A percentile compares a stretch with the other conserved stretches of the same genome.
Conservation (phyloP, 2,113 vertebrate species). For the Actinemys pallida region DNA sequence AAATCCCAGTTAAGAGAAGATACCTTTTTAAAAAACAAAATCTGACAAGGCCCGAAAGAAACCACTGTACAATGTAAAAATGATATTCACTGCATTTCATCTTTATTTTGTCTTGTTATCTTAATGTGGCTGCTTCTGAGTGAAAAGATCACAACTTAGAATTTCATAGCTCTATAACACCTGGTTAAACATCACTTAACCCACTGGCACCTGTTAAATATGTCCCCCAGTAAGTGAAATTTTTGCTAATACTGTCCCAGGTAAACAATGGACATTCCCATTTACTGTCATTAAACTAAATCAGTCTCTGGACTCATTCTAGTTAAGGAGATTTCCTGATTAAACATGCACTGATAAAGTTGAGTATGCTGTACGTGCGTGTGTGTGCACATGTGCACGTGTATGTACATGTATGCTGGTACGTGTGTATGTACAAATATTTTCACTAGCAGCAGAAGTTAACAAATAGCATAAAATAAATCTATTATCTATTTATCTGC, state of each 20-base stretch:
- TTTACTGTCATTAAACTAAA: conserved; percentile 12
- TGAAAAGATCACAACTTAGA: not conserved
- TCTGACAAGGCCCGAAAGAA: not conserved
- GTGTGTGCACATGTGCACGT: not conserved
- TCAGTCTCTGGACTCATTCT: not conserved
- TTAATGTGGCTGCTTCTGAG: conserved; percentile 11
- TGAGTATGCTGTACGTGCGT: not conserved
- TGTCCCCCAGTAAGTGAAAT: not conserved
- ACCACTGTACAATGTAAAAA: conserved; percentile 7
- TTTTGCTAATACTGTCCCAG: not conserved
- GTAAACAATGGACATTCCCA: conserved; percentile 14
- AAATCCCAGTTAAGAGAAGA: not conserved
- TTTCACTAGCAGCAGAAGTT: not conserved
- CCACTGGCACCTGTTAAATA: not conserved
- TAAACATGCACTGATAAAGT: not conserved
- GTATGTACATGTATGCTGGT: not conserved
- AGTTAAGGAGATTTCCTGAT: not conserved
- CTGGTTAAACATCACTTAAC: not conserved
- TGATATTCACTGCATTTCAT: not conserved
- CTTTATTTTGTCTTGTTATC: not conserved
- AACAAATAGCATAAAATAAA: not conserved
- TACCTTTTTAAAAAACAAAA: not conserved
- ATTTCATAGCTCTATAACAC: not conserved
- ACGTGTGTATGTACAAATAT: not conserved
- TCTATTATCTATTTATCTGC: not conserved